These are phyloP conservation scores for Lateolabrax maculatus DNA, from an alignment of 2,797 vertebrate species.

Conservation along the genomic window DNA sequence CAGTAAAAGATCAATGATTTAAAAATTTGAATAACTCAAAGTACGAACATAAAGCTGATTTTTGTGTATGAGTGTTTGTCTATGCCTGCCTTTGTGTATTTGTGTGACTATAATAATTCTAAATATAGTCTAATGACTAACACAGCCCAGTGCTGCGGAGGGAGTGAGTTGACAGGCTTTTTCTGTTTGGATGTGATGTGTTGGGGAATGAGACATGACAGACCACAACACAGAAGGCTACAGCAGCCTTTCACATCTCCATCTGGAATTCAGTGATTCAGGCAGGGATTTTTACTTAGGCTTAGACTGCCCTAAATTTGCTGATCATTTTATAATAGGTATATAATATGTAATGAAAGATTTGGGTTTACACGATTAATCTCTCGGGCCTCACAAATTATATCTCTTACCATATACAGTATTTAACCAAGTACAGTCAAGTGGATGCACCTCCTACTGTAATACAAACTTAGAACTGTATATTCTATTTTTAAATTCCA, in stretches of 20 bases:
- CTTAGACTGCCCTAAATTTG: constrained; percentile 13
- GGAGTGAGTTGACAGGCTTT: constrained; percentile 55
- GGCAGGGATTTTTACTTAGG: constrained; percentile 25
- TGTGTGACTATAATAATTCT: constrained; percentile 55
- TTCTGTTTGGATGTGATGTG: constrained; percentile 56
- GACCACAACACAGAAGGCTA: constrained; percentile 49
- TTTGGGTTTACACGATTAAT: constrained; percentile 26
- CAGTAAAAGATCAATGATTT: background rate
- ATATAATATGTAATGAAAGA: background rate
- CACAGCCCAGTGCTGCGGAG: constrained; percentile 48
- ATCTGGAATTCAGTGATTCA: constrained; percentile 47
- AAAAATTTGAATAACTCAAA: constrained; percentile 7
- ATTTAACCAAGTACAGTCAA: constrained; percentile 18
- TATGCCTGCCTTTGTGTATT: constrained; percentile 31
- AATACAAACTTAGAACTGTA: no score
- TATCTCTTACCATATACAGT: background rate
- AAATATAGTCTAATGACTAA: constrained; percentile 79
- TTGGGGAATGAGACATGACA: constrained; percentile 65
- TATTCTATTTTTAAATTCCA: background rate
- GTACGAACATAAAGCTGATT: constrained; percentile 5
- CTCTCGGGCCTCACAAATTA: background rate
- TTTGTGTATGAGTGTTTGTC: constrained; percentile 1
- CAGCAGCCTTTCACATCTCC: constrained; percentile 40
- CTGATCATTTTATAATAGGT: constrained; percentile 5
- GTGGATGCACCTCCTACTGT: background rate